Conservation (phyloP, 2,113 vertebrate species). For the Antennarius striatus region DNA sequence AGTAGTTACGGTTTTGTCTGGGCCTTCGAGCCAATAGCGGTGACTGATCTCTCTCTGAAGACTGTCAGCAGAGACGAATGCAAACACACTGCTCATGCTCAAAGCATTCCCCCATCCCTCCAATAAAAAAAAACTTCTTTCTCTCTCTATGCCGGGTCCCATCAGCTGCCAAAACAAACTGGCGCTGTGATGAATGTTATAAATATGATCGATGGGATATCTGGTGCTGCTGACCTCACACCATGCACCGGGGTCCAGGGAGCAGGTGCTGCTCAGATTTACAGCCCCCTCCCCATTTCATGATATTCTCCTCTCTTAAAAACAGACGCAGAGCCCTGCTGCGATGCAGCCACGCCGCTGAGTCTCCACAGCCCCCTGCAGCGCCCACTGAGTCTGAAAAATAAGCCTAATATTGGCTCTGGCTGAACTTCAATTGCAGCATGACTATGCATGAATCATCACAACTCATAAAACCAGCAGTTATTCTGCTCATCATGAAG, state of each 20-base stretch:
- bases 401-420: conserved; percentile 29
- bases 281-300: conserved; percentile 30
- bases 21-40: conserved; percentile 26
- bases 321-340: conserved; percentile 44
- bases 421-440: conserved; percentile 24
- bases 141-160: conserved; percentile 39
- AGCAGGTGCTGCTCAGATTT: conserved; percentile 79
- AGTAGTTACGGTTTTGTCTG: conserved; percentile 44
- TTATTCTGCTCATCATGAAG: conserved; percentile 54
- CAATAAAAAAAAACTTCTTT: conserved; percentile 62
- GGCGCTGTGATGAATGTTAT: conserved; percentile 72
- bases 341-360: conserved; percentile 31
- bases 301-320: conserved; percentile 39
- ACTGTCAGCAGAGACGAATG: conserved; percentile 42
- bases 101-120: conserved; percentile 47
- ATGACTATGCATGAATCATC: conserved; percentile 55
- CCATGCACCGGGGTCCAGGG: conserved; percentile 62
- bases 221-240: conserved; percentile 75
- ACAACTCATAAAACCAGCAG: conserved; percentile 52
- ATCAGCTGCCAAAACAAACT: conserved; percentile 81
- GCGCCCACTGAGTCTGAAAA: conserved; percentile 20
- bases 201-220: conserved; percentile 80
- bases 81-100: conserved; percentile 51
- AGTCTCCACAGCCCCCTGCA: conserved; percentile 15
- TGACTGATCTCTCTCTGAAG: conserved; percentile 59